These are phyloP conservation scores for Gallirallus australis DNA, from an alignment of 2,797 vertebrate species.

Conservation along the genomic window DNA sequence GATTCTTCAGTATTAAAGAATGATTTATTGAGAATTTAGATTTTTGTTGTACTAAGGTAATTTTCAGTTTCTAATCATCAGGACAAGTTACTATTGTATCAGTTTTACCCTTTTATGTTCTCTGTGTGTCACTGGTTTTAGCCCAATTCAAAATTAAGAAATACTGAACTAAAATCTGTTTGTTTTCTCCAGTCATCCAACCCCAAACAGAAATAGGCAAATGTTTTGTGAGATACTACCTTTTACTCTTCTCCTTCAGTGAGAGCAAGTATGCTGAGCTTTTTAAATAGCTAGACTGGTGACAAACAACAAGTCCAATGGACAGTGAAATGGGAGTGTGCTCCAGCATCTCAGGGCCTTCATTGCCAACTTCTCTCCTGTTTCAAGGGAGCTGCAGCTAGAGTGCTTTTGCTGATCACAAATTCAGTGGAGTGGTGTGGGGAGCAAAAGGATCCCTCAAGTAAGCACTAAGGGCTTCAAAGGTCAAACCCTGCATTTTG, in stretches of 20 bases:
- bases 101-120: neutral
- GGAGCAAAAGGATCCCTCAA: neutral
- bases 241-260: neutral
- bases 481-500: neutral
- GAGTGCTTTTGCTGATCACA: conserved; percentile 33
- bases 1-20: neutral
- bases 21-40: neutral
- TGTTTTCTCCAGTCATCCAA: neutral
- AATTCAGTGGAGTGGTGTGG: neutral
- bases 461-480: conserved; percentile 3
- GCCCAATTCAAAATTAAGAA: neutral
- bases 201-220: neutral
- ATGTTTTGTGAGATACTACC: neutral
- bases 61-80: neutral
- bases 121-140: neutral
- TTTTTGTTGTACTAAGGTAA: neutral
- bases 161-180: neutral
- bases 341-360: neutral
- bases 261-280: neutral
- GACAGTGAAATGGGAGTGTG: neutral
- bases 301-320: neutral
- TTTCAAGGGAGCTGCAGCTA: neutral
- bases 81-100: neutral
- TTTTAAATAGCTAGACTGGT: neutral
- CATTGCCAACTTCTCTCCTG: neutral